These are phyloP conservation scores for Dioctria rufipes DNA, from an alignment of 2,888 invertebrate species.

Conservation along the genomic window DNA sequence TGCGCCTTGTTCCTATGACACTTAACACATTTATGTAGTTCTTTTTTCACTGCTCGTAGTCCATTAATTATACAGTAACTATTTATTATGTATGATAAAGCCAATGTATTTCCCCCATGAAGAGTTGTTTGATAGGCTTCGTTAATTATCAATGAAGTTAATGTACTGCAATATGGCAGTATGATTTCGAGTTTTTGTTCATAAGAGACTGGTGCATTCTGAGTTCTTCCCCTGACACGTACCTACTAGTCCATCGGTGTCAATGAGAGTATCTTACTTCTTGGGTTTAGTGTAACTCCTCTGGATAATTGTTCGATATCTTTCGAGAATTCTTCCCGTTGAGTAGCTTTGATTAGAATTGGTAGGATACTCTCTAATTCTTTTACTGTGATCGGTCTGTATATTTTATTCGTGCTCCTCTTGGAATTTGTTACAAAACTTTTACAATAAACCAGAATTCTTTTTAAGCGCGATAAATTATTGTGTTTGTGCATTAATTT, in stretches of 20 bases:
- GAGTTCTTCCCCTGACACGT: constrained; percentile 63
- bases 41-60: constrained; percentile 52
- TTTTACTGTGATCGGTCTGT: neutral
- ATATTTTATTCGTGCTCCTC: neutral
- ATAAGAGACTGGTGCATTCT: too few species aligned
- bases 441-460: neutral
- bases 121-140: constrained; percentile 40
- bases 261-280: neutral
- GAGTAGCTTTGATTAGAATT: neutral
- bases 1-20: constrained; percentile 57
- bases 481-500: neutral
- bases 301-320: neutral
- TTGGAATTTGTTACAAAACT: neutral
- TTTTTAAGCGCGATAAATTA: neutral
- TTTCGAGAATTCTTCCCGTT: neutral
- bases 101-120: constrained; percentile 53
- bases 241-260: constrained; percentile 60
- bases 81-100: constrained; percentile 55
- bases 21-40: constrained; percentile 58
- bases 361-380: neutral
- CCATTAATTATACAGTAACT: constrained; percentile 61
- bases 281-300: neutral
- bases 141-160: neutral
- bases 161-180: constrained; percentile 59
- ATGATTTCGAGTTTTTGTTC: constrained; percentile 60